Evolutionary conservation across 1,140 invertebrate genomes (phyloP).

Genomic region (Meloidogyne floridensis): DNA sequence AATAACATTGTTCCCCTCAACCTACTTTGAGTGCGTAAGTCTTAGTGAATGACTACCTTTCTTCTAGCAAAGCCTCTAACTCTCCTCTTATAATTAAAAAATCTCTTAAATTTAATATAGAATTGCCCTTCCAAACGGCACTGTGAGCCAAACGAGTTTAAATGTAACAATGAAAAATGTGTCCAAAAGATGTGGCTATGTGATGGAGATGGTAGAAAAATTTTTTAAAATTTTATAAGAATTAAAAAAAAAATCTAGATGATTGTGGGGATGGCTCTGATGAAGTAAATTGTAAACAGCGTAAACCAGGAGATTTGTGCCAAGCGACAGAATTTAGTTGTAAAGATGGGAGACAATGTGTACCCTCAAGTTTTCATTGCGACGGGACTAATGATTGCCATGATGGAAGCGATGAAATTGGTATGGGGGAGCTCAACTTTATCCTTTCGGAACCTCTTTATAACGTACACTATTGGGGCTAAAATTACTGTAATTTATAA

Average conservation of each 20-base stretch:
- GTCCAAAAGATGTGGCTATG: constrained; percentile 86
- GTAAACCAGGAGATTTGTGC: constrained; percentile 74
- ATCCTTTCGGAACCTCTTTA: too few relatives aligned
- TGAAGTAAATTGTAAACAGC: constrained; percentile 53
- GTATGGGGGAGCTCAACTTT: constrained; percentile 6
- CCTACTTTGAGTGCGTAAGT: too few relatives aligned
- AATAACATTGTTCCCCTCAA: too few relatives aligned
- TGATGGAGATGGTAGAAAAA: constrained; percentile 81
- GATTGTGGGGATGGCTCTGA: constrained; percentile 20
- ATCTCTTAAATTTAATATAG: constrained; percentile 20
- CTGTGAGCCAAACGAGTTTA: constrained; percentile 89
- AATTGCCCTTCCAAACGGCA: constrained; percentile 59
- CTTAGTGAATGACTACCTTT: too few relatives aligned
- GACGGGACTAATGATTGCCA: constrained; percentile 79
- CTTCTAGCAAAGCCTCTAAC: too few relatives aligned
- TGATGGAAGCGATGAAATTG: constrained; percentile 78
- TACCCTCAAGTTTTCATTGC: constrained; percentile 89
- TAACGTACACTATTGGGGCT: too few relatives aligned
- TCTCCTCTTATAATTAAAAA: too few relatives aligned
- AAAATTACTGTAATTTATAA: too few relatives aligned
- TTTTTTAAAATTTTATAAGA: constrained; percentile 68
- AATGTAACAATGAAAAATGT: constrained; percentile 82
- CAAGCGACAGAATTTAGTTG: constrained; percentile 82
- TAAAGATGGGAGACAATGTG: constrained; percentile 78
- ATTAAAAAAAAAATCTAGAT: constrained; percentile 12